Conservation (phyloP, 2,113 vertebrate species). For the Rhinoptilus africanus region DNA sequence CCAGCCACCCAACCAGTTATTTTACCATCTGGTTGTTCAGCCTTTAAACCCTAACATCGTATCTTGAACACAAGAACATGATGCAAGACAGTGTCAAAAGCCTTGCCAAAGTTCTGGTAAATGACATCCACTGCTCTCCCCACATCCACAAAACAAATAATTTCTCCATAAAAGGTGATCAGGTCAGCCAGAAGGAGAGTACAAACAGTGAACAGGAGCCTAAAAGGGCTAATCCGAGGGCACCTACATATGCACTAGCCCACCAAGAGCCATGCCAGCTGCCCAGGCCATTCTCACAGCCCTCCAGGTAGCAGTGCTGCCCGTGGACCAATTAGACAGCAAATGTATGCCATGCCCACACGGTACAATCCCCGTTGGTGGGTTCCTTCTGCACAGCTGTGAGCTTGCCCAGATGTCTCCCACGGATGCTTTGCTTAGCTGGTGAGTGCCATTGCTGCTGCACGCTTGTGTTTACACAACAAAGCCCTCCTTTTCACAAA, state of each 20-base stretch:
- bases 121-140: background rate
- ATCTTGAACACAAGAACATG: background rate
- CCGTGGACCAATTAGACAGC: background rate
- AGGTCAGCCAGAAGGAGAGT: background rate
- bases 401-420: background rate
- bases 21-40: background rate
- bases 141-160: background rate
- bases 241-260: background rate
- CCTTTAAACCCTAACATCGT: background rate
- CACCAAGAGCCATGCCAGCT: background rate
- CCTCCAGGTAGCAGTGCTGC: background rate
- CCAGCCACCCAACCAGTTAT: background rate
- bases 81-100: background rate
- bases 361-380: fast-evolving
- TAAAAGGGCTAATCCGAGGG: background rate
- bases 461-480: background rate
- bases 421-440: background rate
- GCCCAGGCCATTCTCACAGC: background rate
- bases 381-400: background rate
- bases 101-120: background rate
- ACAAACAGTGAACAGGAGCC: background rate
- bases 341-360: fast-evolving
- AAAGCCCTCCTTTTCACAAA: background rate
- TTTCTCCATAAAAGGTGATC: background rate
- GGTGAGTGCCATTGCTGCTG: background rate